phyloP scores from a whole-genome alignment of 2,797 vertebrate genomes.

The Parauchenoglanis punctatus region DNA sequence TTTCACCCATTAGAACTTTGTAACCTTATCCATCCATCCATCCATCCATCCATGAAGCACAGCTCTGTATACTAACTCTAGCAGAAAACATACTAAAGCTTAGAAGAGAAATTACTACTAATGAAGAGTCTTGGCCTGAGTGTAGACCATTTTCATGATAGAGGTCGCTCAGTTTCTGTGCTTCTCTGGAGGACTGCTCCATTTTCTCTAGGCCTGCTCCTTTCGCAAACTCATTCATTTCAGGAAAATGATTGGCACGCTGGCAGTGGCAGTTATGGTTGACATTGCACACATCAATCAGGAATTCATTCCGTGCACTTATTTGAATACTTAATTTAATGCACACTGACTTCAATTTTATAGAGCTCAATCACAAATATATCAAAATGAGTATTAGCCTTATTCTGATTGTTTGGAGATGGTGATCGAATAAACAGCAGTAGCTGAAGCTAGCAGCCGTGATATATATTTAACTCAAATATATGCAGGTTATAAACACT shows the following conservation, averaged over 20 bases:
- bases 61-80: not conserved
- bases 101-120: not conserved
- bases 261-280: conserved; percentile 14
- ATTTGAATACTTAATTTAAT: conserved; percentile 10
- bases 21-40: not conserved
- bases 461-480: conserved; percentile 2
- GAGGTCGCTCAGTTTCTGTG: not conserved
- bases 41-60: not conserved
- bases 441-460: not conserved
- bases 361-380: not conserved
- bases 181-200: conserved; percentile 9
- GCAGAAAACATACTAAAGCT: not conserved
- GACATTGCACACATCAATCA: conserved; percentile 9
- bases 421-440: not conserved
- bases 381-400: not conserved
- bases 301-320: conserved; percentile 4
- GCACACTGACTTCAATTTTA: conserved; percentile 21
- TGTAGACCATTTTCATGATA: not conserved
- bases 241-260: conserved; percentile 19
- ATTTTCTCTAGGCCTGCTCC: not conserved
- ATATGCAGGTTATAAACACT: not conserved
- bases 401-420: not conserved
- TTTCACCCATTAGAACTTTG: not conserved
- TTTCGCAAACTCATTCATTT: not conserved
- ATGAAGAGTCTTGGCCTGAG: not conserved